These are phyloP conservation scores for Diplogasteroides magnus DNA, from an alignment of 1,140 invertebrate species.

Conservation along the genomic window DNA sequence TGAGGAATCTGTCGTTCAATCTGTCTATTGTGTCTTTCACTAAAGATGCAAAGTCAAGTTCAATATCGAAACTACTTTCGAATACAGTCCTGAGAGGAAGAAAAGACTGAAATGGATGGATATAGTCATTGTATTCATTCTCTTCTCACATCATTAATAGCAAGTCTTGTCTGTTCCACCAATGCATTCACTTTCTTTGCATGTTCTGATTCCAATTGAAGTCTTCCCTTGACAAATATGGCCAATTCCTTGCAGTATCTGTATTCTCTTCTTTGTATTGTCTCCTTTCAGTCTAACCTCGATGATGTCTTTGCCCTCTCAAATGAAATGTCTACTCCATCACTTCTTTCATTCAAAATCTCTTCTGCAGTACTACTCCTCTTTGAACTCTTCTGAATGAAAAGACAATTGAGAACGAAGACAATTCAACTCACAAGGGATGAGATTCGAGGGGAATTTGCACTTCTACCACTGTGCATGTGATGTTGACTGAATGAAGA, in stretches of 20 bases:
- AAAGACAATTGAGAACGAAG: neutral
- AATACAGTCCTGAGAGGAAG: conserved; percentile 37
- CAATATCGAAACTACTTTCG: conserved; percentile 35
- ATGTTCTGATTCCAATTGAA: conserved; percentile 40
- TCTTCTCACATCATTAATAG: conserved; percentile 20
- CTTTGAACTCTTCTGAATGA: conserved; percentile 3
- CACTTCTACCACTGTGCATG: neutral
- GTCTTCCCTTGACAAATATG: conserved; percentile 35
- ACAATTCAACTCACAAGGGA: neutral
- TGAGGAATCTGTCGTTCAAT: conserved; percentile 39
- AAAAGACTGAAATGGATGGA: conserved; percentile 28
- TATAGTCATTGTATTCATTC: conserved; percentile 12
- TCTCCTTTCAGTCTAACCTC: too few relatives aligned
- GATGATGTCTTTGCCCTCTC: conserved; percentile 3
- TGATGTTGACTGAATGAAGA: conserved; percentile 9
- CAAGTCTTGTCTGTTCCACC: conserved; percentile 38
- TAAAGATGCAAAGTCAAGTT: conserved; percentile 23
- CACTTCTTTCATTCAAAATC: neutral
- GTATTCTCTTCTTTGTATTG: conserved; percentile 8
- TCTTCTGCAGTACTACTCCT: neutral
- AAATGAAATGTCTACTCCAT: neutral
- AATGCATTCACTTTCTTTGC: conserved; percentile 35
- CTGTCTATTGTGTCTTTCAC: conserved; percentile 28
- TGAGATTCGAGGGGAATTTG: neutral
- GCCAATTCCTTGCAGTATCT: conserved; percentile 44